Evolutionary conservation across 2,113 vertebrate genomes (phyloP), one percentile per base, ranked within the genome.

Genomic region (Copsychus sechellarum): DNA sequence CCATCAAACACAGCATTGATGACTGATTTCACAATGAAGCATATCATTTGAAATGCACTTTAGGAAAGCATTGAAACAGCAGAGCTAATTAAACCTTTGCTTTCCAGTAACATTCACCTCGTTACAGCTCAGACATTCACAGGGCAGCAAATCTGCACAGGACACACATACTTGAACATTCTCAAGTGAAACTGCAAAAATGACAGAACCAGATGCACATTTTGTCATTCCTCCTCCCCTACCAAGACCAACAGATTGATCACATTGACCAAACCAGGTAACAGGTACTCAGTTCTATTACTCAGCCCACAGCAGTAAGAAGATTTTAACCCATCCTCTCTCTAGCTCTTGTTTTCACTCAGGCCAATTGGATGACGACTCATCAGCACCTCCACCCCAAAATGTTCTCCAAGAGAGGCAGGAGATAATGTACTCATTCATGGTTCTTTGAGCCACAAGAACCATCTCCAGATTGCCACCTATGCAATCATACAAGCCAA

Each of bases 41-140:
- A 8, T 48, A 57, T 53, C 2, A 86, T 90, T 79, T 87, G 73
- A 96, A 92, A 92, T 66, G 62, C 57, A 62, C 80, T 93, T 92
- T 26, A 82, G 47, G 54, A 77, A 88, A 69, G 28, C 26, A 79
- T 25, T 89, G 57, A 89, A 89, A 53, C n/a, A 86, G 81, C 36
- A 61, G 60, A 96, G 61, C 28, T 86, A 93, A 90, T 95, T 87
- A 93, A 96, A 95, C 64, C 13, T 87, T 85, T 76, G 61, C 57
- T 82, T 94, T 95, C 78, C 66, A 76, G 73, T 66, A 84, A 28
- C 47, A 61, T 76, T 87, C 77, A 91, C 51, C 43, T 78, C 89
- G 74, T 81, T 94, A 86, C 29, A 83, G 57, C 64, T 90, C 79
- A 54, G 64, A n/a, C 5, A 28, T 77, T 91, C 73, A 66, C n/a